Base-by-base conservation (phyloP, 2,113 vertebrate species). In the Ptilorrhoa leucosticta region DNA sequence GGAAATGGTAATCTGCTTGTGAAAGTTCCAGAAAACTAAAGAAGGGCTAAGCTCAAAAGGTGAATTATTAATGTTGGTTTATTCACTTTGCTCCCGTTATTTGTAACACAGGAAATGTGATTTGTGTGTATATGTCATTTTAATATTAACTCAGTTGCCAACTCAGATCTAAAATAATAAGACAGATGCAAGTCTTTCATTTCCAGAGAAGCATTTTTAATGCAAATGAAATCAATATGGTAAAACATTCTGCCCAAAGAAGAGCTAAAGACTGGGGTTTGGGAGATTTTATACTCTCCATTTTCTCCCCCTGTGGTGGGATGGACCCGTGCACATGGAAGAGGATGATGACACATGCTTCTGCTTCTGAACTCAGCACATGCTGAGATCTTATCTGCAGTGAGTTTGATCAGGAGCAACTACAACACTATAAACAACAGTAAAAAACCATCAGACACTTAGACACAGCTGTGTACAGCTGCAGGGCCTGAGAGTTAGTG, bases 61-160 rank as follows among this genome's bases (percentile, higher is more conserved):
- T 96, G 91, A 95, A 96, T 96, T 96, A 93, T 95, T 96, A 89
- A 93, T 96, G 82, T 19, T 58, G 58, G 35, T 80, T 58, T 70
- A 96, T 89, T 94, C 15, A 4, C 56, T 90, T 92, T 92, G 82
- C 80, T 95, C 64, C 76, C 17, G 18, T 71, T 92, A 93, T 88
- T 94, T 90, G 83, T 90, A 93, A 93, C 51, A 47, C 4, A 95
- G 79, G 64, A 90, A 93, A 95, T 88, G 87, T 35, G 90, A 95
- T 85, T 91, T 91, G 76, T 1, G 10, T 47, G 66, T 73, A 27
- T 76, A 33, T 54, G 35, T 78, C 64, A 68, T 92, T 95, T 93
- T 78, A 90, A 87, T 84, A 90, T 77, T 90, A 93, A 83, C 71
- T 76, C 65, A 33, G 37, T 89, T 89, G 68, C 80, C 90, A 95